These are phyloP conservation scores for Dinoponera quadriceps DNA, from an alignment of 1,140 invertebrate species.

Conservation along the genomic window DNA sequence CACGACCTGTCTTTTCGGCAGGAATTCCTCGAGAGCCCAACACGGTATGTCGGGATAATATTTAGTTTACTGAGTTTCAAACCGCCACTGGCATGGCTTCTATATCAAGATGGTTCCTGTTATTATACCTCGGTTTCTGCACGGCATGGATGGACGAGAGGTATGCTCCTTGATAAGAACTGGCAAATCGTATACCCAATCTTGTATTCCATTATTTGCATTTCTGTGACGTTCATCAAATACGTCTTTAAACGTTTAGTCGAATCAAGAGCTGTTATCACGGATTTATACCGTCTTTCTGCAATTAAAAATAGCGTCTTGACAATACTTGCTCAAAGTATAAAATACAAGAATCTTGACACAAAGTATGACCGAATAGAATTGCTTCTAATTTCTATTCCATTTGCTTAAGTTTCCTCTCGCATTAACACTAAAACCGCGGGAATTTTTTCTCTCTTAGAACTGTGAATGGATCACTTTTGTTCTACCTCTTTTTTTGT, in stretches of 20 bases:
- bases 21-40: conserved; percentile 13
- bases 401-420: neutral
- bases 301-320: neutral
- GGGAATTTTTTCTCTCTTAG: too few species aligned
- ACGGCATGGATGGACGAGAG: conserved; percentile 76
- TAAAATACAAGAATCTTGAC: neutral
- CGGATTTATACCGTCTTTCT: neutral
- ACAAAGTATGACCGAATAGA: neutral
- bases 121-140: conserved; percentile 64
- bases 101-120: conserved; percentile 62
- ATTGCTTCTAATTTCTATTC: neutral
- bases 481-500: too few species aligned
- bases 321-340: neutral
- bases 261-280: neutral
- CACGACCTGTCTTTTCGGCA: conserved; percentile 25
- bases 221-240: neutral
- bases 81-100: conserved; percentile 45
- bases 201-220: neutral
- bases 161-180: conserved; percentile 53
- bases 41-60: conserved; percentile 58
- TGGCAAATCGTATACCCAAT: neutral
- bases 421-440: too few species aligned
- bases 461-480: too few species aligned
- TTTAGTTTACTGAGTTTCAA: conserved; percentile 30
- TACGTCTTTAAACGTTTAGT: neutral